Conservation (phyloP, 2,888 invertebrate species). For the Serripes groenlandicus region DNA sequence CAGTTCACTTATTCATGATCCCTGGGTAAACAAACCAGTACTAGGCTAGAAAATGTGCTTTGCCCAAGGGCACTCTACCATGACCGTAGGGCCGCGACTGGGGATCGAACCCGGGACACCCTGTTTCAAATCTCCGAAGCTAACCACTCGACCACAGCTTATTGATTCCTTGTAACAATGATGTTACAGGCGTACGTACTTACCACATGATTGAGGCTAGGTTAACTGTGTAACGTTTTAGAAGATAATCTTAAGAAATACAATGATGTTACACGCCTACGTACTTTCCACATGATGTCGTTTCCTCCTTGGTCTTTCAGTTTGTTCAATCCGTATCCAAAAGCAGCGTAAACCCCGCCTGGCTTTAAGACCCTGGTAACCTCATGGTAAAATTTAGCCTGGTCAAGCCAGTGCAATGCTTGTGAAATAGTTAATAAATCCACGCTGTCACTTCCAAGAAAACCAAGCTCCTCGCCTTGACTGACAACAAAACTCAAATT, state of each 20-base stretch:
- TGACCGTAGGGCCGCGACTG: no score
- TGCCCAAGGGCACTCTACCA: no score
- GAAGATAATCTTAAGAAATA: background rate
- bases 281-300: conserved; percentile 5
- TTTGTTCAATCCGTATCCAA: conserved; percentile 74
- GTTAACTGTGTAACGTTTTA: background rate
- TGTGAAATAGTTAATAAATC: conserved; percentile 87
- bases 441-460: conserved; percentile 67
- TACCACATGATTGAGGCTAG: background rate
- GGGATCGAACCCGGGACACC: no score
- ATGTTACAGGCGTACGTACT: background rate
- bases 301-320: conserved; percentile 66
- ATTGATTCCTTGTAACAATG: background rate
- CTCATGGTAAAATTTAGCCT: conserved; percentile 86
- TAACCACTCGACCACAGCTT: no score
- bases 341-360: conserved; percentile 85
- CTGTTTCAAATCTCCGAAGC: no score
- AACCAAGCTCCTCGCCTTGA: conserved; percentile 85
- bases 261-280: background rate
- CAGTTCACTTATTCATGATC: no score
- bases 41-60: no score
- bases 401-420: conserved; percentile 87
- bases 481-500: conserved; percentile 81
- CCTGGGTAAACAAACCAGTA: no score
- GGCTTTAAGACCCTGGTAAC: conserved; percentile 85